These are phyloP conservation scores for Acronicta leporina DNA, from an alignment of 2,888 invertebrate genomes.

Conservation along the genomic window DNA sequence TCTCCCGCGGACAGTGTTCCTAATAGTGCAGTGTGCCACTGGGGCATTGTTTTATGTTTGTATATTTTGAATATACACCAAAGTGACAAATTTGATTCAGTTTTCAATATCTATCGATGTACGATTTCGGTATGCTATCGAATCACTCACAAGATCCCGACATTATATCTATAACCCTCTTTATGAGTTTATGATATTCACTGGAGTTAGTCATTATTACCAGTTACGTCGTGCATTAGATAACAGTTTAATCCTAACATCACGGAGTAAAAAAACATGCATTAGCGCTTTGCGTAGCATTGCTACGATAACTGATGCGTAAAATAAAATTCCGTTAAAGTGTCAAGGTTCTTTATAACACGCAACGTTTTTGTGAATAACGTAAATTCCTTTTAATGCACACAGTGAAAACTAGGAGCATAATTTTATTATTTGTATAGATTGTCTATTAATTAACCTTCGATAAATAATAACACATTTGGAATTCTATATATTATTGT, in stretches of 20 bases:
- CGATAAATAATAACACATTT: background rate
- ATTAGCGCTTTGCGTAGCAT: slow-evolving; percentile 77
- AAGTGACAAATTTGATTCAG: slow-evolving; percentile 61
- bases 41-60: slow-evolving; percentile 76
- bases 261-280: slow-evolving; percentile 81
- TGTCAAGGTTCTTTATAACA: slow-evolving; percentile 69
- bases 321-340: slow-evolving; percentile 68
- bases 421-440: slow-evolving; percentile 17
- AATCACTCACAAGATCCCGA: slow-evolving; percentile 71
- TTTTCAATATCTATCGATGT: slow-evolving; percentile 51
- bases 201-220: slow-evolving; percentile 73
- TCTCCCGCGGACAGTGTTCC: slow-evolving; percentile 52
- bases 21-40: slow-evolving; percentile 76
- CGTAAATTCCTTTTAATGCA: slow-evolving; percentile 33
- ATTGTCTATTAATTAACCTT: slow-evolving; percentile 19
- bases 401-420: slow-evolving; percentile 21
- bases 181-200: slow-evolving; percentile 63
- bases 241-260: slow-evolving; percentile 85
- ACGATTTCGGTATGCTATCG: slow-evolving; percentile 73
- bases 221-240: slow-evolving; percentile 78
- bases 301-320: slow-evolving; percentile 62
- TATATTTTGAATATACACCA: slow-evolving; percentile 62
- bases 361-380: slow-evolving; percentile 60
- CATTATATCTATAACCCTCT: slow-evolving; percentile 48
- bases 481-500: background rate